These are phyloP conservation scores for Acyrthosiphon pisum DNA, from an alignment of 1,140 invertebrate species.

Conservation along the genomic window DNA sequence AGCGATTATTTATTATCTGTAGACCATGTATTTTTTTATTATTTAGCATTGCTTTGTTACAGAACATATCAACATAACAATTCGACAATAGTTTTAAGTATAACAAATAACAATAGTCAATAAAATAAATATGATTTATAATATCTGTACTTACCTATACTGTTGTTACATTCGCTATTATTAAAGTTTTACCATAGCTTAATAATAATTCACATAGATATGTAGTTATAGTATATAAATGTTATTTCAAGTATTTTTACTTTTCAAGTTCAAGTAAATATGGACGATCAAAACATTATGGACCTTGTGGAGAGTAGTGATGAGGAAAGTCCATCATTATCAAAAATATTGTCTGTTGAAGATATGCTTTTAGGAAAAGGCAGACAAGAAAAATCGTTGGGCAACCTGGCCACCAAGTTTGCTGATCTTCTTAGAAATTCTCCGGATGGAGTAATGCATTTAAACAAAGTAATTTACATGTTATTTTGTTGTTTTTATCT, in stretches of 20 bases:
- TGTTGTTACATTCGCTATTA: neutral
- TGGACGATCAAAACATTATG: slow-evolving; percentile 14
- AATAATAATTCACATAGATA: neutral
- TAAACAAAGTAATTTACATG: slow-evolving; percentile 67
- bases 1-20: neutral
- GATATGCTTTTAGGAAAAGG: slow-evolving; percentile 41
- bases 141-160: neutral
- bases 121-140: neutral
- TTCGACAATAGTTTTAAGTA: neutral
- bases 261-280: neutral
- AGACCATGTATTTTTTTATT: neutral
- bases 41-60: neutral
- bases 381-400: slow-evolving; percentile 87
- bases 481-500: neutral
- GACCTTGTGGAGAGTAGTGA: slow-evolving; percentile 36
- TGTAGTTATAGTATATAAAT: neutral
- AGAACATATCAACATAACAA: neutral
- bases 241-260: neutral
- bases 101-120: neutral
- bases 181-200: neutral
- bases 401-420: slow-evolving; percentile 92
- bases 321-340: neutral
- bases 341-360: slow-evolving; percentile 45
- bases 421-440: slow-evolving; percentile 86
- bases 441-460: slow-evolving; percentile 86